Percentiles rank a stretch among this genome's conserved stretches.
Conservation (phyloP, 2,888 invertebrate species). For the Nudaria mundana region DNA sequence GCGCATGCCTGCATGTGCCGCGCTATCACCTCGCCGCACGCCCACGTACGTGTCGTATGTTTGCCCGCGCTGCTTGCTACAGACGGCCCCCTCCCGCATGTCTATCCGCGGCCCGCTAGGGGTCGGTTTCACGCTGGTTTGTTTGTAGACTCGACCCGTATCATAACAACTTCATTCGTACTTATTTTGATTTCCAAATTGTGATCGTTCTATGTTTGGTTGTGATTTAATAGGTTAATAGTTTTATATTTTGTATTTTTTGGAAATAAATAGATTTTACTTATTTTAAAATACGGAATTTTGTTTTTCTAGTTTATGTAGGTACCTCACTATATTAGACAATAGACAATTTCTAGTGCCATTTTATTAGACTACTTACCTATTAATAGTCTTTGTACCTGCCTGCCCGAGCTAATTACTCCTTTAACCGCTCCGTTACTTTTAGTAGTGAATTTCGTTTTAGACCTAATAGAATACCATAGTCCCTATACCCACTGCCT, state of each 20-base stretch:
- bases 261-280: background rate
- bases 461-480: too few species aligned
- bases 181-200: constrained; percentile 21
- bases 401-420: too few species aligned
- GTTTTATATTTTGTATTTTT: background rate
- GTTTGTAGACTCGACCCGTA: constrained; percentile 47
- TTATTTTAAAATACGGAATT: background rate
- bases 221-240: constrained; percentile 1
- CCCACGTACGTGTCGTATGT: constrained; percentile 63
- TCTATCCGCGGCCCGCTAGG: constrained; percentile 46
- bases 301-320: background rate
- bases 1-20: constrained; percentile 76
- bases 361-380: background rate
- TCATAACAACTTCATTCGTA: constrained; percentile 29
- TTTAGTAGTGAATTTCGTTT: too few species aligned
- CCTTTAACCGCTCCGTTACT: too few species aligned
- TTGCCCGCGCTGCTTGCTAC: constrained; percentile 31
- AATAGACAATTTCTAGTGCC: background rate
- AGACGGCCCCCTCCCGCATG: constrained; percentile 49
- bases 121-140: constrained; percentile 48
- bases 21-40: constrained; percentile 77
- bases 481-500: too few species aligned
- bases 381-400: too few species aligned
- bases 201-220: constrained; percentile 24
- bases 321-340: background rate